Percentiles rank a stretch among this genome's conserved stretches.
These are phyloP conservation scores for Formica exsecta DNA, from an alignment of 1,140 invertebrate species.

Conservation along the genomic window DNA sequence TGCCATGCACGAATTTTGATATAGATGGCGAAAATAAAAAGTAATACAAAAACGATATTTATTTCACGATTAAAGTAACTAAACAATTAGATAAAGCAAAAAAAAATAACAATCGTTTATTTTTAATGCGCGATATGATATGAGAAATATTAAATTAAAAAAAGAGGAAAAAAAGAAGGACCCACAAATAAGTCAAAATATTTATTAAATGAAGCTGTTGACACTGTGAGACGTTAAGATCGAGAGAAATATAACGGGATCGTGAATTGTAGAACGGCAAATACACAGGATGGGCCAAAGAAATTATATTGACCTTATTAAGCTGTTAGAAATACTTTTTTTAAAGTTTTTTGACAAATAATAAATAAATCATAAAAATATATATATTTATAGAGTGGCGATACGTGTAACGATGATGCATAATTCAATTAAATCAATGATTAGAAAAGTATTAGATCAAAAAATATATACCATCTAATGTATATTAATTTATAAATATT, in stretches of 20 bases:
- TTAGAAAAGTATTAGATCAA: background rate
- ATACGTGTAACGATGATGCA: background rate
- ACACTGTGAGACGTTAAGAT: slow-evolving; percentile 54
- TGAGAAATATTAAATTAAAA: background rate
- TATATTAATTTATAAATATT: background rate
- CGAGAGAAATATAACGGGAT: slow-evolving; percentile 70
- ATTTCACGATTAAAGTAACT: background rate
- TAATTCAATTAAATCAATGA: background rate
- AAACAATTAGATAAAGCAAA: background rate
- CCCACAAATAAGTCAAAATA: slow-evolving; percentile 6
- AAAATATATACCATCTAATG: background rate
- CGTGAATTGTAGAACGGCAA: slow-evolving; percentile 48
- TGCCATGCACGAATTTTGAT: background rate
- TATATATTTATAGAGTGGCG: background rate
- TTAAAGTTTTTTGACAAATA: background rate
- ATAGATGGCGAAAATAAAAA: background rate
- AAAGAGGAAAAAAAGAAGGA: background rate
- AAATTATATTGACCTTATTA: slow-evolving; percentile 39
- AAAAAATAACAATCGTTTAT: background rate
- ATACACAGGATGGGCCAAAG: slow-evolving; percentile 39
- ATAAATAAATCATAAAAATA: background rate
- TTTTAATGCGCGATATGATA: background rate
- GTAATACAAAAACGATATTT: slow-evolving; percentile 1
- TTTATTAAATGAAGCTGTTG: slow-evolving; percentile 37
- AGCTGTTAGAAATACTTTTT: background rate